Evolutionary conservation across 35 echinoderm and acorn worm genomes (phyloP).

Genomic region (Lytechinus pictus): DNA sequence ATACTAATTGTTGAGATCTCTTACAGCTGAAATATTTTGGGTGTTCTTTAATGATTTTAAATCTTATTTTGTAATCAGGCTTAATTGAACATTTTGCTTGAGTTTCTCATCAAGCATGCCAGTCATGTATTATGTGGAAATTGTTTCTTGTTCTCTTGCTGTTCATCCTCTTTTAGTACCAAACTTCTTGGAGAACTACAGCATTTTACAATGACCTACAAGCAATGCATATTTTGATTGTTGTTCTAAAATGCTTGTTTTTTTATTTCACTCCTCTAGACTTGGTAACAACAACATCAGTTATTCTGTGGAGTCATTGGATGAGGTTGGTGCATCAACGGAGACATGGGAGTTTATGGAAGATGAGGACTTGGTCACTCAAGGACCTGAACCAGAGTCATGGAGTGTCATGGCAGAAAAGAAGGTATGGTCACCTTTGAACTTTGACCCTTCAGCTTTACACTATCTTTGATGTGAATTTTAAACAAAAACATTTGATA

Average conservation of each 20-base stretch:
- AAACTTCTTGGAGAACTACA: neutral
- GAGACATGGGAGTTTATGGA: conserved; percentile 59
- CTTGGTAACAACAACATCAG: conserved; percentile 83
- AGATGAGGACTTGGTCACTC: conserved; percentile 78
- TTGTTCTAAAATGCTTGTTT: neutral
- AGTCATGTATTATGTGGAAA: neutral
- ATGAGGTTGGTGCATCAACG: conserved; percentile 68
- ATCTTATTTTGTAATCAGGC: neutral
- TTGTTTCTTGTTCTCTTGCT: neutral
- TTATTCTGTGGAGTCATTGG: conserved; percentile 89
- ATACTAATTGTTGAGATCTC: too few species aligned
- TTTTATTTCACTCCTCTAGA: neutral
- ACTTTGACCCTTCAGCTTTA: neutral
- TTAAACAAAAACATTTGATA: too few species aligned
- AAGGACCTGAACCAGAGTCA: conserved; percentile 93
- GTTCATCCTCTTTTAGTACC: neutral
- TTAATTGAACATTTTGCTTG: neutral
- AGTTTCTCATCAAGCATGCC: too few species aligned
- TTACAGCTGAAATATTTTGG: too few species aligned
- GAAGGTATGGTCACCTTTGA: conserved; percentile 68
- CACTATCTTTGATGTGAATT: too few species aligned
- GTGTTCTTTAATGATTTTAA: neutral
- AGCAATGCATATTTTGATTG: neutral
- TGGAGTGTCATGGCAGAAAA: conserved; percentile 97
- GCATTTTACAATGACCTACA: neutral